These are phyloP conservation scores for Phrynosoma platyrhinos DNA, from an alignment of 2,113 vertebrate genomes.

Conservation along the genomic window DNA sequence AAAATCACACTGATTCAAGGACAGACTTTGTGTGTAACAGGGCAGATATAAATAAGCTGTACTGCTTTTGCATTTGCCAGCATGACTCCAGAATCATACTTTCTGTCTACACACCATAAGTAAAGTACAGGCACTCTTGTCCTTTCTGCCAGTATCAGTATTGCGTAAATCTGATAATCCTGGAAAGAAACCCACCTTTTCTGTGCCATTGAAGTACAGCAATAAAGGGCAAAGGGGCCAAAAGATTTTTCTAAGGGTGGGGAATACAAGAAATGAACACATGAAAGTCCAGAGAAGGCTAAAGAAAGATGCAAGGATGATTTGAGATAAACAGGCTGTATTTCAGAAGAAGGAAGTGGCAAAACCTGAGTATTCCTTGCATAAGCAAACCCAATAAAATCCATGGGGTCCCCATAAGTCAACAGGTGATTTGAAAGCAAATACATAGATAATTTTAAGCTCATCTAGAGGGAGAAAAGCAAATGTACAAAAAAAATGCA, in stretches of 20 bases:
- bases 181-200: neutral
- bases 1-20: no score
- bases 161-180: neutral
- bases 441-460: neutral
- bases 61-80: neutral
- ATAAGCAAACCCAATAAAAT: no score
- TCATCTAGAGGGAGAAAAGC: neutral
- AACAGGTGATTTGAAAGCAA: no score
- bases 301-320: neutral
- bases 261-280: neutral
- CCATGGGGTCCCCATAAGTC: no score
- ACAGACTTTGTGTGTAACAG: neutral
- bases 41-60: neutral
- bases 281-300: neutral
- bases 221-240: neutral
- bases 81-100: neutral
- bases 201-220: neutral
- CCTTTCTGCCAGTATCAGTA: constrained; percentile 4
- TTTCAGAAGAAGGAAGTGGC: no score
- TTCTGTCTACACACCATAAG: neutral
- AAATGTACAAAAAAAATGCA: neutral
- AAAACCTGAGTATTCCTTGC: no score
- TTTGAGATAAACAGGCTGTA: neutral
- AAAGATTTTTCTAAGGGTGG: neutral
- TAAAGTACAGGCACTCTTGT: neutral